These are phyloP conservation scores for Acanthosepion pharaonis DNA, from an alignment of 2,888 invertebrate genomes.

Conservation along the genomic window DNA sequence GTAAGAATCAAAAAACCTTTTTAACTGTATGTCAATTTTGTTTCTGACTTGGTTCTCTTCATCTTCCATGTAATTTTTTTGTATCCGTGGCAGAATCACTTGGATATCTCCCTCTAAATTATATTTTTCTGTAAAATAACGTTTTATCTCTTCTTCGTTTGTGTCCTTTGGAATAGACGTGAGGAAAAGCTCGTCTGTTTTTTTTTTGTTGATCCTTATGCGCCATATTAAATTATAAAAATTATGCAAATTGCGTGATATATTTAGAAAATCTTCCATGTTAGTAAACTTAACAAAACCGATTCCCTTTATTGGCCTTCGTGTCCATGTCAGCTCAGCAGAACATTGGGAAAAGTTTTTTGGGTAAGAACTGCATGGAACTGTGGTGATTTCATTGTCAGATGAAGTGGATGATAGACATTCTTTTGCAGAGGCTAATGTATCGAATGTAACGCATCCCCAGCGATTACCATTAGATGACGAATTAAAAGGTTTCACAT, in stretches of 20 bases:
- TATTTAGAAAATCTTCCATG: slow-evolving; percentile 52
- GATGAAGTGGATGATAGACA: slow-evolving; percentile 53
- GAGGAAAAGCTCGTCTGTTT: background rate
- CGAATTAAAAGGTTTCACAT: background rate
- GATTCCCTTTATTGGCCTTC: slow-evolving; percentile 58
- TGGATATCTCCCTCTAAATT: background rate
- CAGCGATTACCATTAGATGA: slow-evolving; percentile 49
- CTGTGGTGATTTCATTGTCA: slow-evolving; percentile 53
- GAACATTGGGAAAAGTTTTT: background rate
- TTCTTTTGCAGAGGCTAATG: slow-evolving; percentile 48
- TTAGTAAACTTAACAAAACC: slow-evolving; percentile 57
- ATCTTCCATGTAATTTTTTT: background rate
- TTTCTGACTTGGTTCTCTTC: background rate
- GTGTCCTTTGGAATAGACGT: background rate
- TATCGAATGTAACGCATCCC: slow-evolving; percentile 61
- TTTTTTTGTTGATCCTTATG: slow-evolving; percentile 47
- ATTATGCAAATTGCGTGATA: background rate
- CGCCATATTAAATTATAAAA: background rate
- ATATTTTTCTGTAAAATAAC: background rate
- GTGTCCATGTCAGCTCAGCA: slow-evolving; percentile 59
- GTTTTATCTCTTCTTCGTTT: background rate
- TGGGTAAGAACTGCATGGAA: slow-evolving; percentile 50
- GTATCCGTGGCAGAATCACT: background rate
- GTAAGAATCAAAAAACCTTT: background rate
- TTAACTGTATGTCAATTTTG: background rate